phyloP scores from a whole-genome alignment of 2,797 vertebrate genomes.

The Mus spretus region DNA sequence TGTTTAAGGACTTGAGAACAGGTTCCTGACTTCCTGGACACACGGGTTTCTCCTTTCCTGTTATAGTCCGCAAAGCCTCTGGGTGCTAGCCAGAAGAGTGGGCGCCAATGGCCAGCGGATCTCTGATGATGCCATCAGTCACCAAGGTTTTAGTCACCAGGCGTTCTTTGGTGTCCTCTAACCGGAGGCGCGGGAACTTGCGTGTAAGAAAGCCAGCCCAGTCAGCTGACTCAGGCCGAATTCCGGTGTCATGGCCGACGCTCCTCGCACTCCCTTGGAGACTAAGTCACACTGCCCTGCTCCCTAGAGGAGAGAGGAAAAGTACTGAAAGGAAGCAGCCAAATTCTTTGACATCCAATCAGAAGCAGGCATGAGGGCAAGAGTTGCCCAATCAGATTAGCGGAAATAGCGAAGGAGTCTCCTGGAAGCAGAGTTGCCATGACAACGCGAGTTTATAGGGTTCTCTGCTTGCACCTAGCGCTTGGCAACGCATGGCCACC shows the following conservation, averaged over 20 bases:
- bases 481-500: background rate
- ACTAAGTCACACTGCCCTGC: background rate
- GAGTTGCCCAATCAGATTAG: slow-evolving; percentile 46
- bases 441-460: slow-evolving; percentile 44
- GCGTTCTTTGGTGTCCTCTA: slow-evolving; percentile 46
- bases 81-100: background rate
- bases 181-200: background rate
- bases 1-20: background rate
- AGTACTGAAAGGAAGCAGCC: background rate
- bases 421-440: slow-evolving; percentile 65
- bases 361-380: background rate
- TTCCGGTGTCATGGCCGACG: background rate
- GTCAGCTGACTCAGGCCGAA: background rate
- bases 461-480: background rate
- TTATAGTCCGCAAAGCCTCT: background rate
- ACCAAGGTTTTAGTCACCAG: background rate
- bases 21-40: background rate
- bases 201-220: background rate
- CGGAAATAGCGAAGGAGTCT: background rate
- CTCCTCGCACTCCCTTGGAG: background rate
- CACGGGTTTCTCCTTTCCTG: background rate
- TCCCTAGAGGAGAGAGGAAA: background rate
- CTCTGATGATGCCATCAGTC: background rate
- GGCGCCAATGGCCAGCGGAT: background rate
- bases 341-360: slow-evolving; percentile 48